These are phyloP conservation scores for Tupiocoris notatus DNA, from an alignment of 2,888 invertebrate genomes.

Conservation along the genomic window DNA sequence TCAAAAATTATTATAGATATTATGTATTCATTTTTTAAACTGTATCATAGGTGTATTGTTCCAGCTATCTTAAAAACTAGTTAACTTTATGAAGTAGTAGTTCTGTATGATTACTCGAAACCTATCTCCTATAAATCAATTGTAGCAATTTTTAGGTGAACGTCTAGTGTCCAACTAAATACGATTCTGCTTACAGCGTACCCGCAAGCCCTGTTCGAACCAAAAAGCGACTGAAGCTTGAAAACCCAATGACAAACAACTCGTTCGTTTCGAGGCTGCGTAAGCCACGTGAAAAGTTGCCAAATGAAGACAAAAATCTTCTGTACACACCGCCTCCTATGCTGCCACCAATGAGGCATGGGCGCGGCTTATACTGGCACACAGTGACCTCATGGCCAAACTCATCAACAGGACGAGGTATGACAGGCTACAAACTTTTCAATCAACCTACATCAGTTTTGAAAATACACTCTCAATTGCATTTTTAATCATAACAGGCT, in stretches of 20 bases:
- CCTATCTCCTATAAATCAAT: too few species aligned
- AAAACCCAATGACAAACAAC: conserved; percentile 54
- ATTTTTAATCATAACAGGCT: too few species aligned
- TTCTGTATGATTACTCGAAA: too few species aligned
- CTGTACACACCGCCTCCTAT: conserved; percentile 93
- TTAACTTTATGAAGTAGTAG: too few species aligned
- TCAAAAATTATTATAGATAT: neutral
- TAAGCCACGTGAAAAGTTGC: conserved; percentile 46
- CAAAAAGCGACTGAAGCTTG: conserved; percentile 54
- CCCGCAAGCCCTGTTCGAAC: conserved; percentile 65
- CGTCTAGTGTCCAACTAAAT: too few species aligned
- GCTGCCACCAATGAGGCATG: conserved; percentile 85
- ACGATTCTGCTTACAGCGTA: conserved; percentile 58
- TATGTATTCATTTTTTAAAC: too few species aligned
- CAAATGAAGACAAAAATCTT: conserved; percentile 51
- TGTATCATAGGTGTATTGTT: too few species aligned
- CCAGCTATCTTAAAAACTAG: too few species aligned
- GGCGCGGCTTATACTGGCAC: conserved; percentile 77
- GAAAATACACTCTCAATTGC: too few species aligned
- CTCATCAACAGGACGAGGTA: conserved; percentile 50
- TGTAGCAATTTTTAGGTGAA: too few species aligned
- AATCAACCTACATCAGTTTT: neutral
- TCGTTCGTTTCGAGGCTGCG: conserved; percentile 58
- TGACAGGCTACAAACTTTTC: neutral
- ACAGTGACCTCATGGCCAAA: conserved; percentile 54